Base-by-base conservation (phyloP, 2,888 invertebrate species). In the Agonopterix arenella region DNA sequence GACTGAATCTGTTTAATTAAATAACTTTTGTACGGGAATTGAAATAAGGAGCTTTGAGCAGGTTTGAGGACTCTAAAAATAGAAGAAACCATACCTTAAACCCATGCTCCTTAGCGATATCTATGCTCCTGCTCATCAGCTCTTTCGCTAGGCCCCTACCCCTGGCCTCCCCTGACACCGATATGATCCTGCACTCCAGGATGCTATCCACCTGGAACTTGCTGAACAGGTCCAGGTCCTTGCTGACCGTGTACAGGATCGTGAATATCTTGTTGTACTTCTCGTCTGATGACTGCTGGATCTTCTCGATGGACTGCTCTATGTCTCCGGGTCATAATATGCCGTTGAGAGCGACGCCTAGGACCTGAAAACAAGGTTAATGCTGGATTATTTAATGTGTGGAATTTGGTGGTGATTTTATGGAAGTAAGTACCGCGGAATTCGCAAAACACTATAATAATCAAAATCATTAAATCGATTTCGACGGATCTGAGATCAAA, bases 281-380 rank as follows among this genome's bases (percentile, higher is more conserved):
- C 52, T 91, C 90, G 72, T 95, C 95, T 43, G 90, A 84, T 18
- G 92, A 89, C 54, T 91, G 90, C 52, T 91, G 89, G 58, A 96
- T 90, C 62, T 94, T 93, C 58, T 92, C 92, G 49, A 93, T 89
- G 1, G 93, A 92, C 57, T 90, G 89, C 69, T 93, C 93, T 52
- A 93, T 91, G 69, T 96, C 95, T 36, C 94, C 94, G 61, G 91
- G 92, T 73, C 91, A 90, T 66, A 93, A 89, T 45, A 94, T 90
- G n/a, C 96, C 96, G 66, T 96, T 96, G 47, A 96, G 76, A 8
- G 93, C 92, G 37, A 95, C 94, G 40, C 95, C 96, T 36, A 93
- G 91, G 57, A 96, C 93, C 94, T 95, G 83, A 46, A 90, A 73
- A 28, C 18, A 28, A 7, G 1, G 28, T 28, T 28, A 5, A 7